Percentiles rank a stretch among this genome's conserved stretches.
phyloP scores from a whole-genome alignment of 2,113 vertebrate genomes.

The Ailurus styani region DNA sequence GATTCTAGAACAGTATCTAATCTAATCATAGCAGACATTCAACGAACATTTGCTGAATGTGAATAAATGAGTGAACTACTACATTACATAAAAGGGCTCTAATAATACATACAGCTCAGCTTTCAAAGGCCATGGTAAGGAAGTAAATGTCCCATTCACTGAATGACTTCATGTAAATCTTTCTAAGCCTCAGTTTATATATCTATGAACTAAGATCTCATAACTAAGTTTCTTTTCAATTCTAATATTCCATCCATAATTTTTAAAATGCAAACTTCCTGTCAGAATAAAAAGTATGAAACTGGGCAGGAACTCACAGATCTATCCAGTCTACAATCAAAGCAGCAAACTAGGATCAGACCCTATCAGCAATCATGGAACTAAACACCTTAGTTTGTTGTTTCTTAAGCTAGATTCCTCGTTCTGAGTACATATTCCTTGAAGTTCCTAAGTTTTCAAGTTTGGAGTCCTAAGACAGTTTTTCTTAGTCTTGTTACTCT shows the following conservation, averaged over 20 bases:
- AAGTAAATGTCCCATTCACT: neutral
- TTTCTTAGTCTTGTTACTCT: neutral
- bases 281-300: conserved; percentile 19
- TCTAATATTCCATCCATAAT: neutral
- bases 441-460: neutral
- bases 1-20: neutral
- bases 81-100: neutral
- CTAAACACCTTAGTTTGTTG: neutral
- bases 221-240: conserved; percentile 4
- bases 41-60: neutral
- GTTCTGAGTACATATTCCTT: neutral
- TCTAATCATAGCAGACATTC: neutral
- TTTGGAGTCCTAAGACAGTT: neutral
- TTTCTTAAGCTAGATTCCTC: neutral
- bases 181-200: neutral
- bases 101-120: neutral
- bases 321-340: neutral
- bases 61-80: neutral
- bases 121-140: conserved; percentile 8
- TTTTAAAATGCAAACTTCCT: conserved; percentile 11
- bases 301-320: neutral
- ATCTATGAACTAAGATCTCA: neutral
- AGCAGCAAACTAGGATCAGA: neutral
- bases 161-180: neutral
- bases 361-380: neutral